A percentile compares a stretch with the other conserved stretches of the same genome.
These are phyloP conservation scores for Piscicola geometra DNA, from an alignment of 2,888 invertebrate species.

Conservation along the genomic window DNA sequence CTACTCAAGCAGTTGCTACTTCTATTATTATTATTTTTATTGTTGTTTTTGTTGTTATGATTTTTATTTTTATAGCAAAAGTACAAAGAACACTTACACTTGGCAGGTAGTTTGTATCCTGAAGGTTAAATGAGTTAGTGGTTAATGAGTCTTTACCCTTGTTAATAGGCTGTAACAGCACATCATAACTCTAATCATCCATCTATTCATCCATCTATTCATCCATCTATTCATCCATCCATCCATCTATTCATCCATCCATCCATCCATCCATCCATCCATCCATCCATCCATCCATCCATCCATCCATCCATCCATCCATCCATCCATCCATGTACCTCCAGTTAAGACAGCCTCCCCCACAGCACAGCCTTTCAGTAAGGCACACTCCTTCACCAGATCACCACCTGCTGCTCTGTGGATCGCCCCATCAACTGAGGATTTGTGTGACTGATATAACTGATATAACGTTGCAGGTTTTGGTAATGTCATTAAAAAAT, in stretches of 20 bases:
- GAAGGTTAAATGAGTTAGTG: too few relatives aligned
- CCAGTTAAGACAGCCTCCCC: constrained; percentile 79
- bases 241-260: too few relatives aligned
- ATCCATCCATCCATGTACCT: constrained; percentile 3
- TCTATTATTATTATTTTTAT: too few relatives aligned
- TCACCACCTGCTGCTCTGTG: constrained; percentile 72
- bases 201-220: not conserved
- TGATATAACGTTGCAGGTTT: too few relatives aligned
- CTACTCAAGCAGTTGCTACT: too few relatives aligned
- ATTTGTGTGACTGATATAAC: too few relatives aligned
- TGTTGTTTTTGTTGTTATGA: not conserved
- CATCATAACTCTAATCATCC: not conserved
- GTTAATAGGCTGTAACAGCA: too few relatives aligned
- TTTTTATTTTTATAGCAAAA: not conserved
- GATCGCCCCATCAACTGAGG: constrained; percentile 80
- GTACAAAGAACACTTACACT: constrained; percentile 63
- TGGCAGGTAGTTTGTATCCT: constrained; percentile 74
- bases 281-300: too few relatives aligned
- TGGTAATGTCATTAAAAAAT: too few relatives aligned
- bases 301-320: too few relatives aligned
- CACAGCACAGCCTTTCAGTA: constrained; percentile 69
- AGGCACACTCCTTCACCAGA: constrained; percentile 67
- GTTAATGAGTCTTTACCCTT: too few relatives aligned
- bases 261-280: not conserved
- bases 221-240: not conserved